Conservation (phyloP, 2,797 vertebrate genomes). For the Triplophysa bombifrons region DNA sequence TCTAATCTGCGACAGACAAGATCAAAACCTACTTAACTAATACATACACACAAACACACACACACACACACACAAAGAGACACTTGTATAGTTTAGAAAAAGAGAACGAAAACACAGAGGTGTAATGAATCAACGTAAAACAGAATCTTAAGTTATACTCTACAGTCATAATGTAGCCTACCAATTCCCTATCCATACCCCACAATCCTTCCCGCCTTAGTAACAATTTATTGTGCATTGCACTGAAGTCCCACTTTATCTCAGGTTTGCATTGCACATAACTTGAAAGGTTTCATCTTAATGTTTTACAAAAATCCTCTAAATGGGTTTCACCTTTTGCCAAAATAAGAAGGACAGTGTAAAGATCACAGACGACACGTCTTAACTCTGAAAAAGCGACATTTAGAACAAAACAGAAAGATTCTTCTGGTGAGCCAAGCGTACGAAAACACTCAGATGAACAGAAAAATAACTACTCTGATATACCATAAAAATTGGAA, state of each 20-base stretch:
- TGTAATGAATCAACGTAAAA: slow-evolving; percentile 48
- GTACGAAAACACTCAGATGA: slow-evolving; percentile 50
- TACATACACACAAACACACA: slow-evolving; percentile 5
- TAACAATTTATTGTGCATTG: slow-evolving; percentile 41
- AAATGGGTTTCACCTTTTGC: slow-evolving; percentile 7
- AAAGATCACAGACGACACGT: not conserved
- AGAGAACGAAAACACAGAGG: slow-evolving; percentile 51
- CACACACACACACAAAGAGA: slow-evolving; percentile 12
- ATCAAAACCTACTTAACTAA: slow-evolving; percentile 29
- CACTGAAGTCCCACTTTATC: slow-evolving; percentile 8
- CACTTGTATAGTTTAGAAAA: slow-evolving; percentile 23
- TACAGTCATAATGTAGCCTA: slow-evolving; percentile 50
- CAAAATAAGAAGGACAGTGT: slow-evolving; percentile 18
- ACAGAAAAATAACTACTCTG: slow-evolving; percentile 71
- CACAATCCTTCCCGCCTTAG: slow-evolving; percentile 16
- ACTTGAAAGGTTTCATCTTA: not conserved
- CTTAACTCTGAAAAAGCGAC: slow-evolving; percentile 61
- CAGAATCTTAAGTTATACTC: slow-evolving; percentile 29
- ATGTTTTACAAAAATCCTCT: not conserved
- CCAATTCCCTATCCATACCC: slow-evolving; percentile 34
- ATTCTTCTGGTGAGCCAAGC: slow-evolving; percentile 63
- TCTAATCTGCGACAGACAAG: slow-evolving; percentile 42
- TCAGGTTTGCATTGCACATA: slow-evolving; percentile 12
- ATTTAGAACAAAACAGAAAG: slow-evolving; percentile 65
- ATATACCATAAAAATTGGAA: slow-evolving; percentile 78